Base-by-base conservation (phyloP, 2,888 invertebrate species). In the Seladonia tumulorum region DNA sequence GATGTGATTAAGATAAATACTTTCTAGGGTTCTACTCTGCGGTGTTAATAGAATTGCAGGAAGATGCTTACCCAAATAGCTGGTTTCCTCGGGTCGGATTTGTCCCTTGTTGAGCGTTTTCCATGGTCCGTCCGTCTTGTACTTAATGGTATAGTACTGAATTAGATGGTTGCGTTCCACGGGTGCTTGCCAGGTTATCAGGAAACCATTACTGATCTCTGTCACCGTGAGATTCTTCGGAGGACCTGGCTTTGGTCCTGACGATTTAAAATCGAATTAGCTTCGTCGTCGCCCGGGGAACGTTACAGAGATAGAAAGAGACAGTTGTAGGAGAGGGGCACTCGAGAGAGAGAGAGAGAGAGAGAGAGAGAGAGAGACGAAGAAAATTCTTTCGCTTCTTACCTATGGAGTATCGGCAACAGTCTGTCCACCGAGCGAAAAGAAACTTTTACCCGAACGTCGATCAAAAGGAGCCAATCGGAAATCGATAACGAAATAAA, bases 221-320 rank as follows among this genome's bases (percentile, higher is more conserved):
- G 97, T 97, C 88, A 99, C 98, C 79, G 98, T 98, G 91, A 99
- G 96, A 95, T 99, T 99, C 90, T 98, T 97, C 49, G 99, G 99
- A 75, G 98, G 97, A 92, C 98, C 98, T 77, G 99, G 99, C 95
- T 98, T 98, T 83, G 99, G 98, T 95, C 99, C 99, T 99, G 91
- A 83, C 71, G 81, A 87, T 85, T 82, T n/a, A 66, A 39, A 63
- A 83, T 66, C 66, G 45, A 16, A 80, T 85, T 76, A 85, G 35
- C 73, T n/a, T 29, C 1, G 14, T 5, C 29, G n/a, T n/a, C 49
- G 4, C 25, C 25, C 5, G 14, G 1, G 1, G 60, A 25, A 60
- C n/a, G 60, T 25, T n/a, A 12, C 12, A 60, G 5, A 60, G 25
- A 57, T 0, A 49, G 18, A 57, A 5, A 60, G 25, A 60, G 60